Base-by-base conservation (phyloP, 2,113 vertebrate species). In the Conger conger region DNA sequence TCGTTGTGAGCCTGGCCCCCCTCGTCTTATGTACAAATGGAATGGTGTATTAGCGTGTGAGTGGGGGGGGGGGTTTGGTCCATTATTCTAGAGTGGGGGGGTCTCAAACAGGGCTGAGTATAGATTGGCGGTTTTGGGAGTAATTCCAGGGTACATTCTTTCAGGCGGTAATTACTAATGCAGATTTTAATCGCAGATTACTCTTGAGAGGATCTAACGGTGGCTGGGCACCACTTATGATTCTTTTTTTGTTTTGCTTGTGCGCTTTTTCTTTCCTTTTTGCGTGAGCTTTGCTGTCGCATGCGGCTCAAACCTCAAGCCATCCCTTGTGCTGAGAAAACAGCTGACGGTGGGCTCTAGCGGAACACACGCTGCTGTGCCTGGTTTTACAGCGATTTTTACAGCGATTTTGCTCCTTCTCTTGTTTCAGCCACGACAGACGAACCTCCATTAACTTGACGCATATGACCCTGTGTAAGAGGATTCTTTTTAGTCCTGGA, bases 141-240 rank as follows among this genome's bases (percentile, higher is more conserved):
- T 85, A 83, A 88, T 88, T 85, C 85, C 87, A 87, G 81, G 86
- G 85, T 87, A 79, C 82, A 86, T 91, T 89, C 87, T 85, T 88
- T 86, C 84, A 79, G 81, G 85, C 60, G 84, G 76, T 81, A 85
- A 86, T 88, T 87, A 15, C 45, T 57, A 35, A 54, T 88, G 79
- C 23, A 53, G 82, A 84, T 63, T 91, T 90, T 81, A 5, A 89
- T 88, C 87, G 86, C 57, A 83, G 82, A 45, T 73, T 76, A 88
- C 87, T 87, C 89, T 77, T 81, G 11, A 77, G 87, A 84, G 87
- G 86, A 88, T 87, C 86, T 90, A 53, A 6, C 57, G 15, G 35
- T 81, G 38, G 87, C 77, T 89, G 79, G 27, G n/a, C 79, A 53
- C 8, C 16, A 15, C 79, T 53, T 50, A 30, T n/a, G 79, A 3